Evolutionary conservation across 2,113 vertebrate genomes (phyloP).

Genomic region (Rhabdornis inornatus): DNA sequence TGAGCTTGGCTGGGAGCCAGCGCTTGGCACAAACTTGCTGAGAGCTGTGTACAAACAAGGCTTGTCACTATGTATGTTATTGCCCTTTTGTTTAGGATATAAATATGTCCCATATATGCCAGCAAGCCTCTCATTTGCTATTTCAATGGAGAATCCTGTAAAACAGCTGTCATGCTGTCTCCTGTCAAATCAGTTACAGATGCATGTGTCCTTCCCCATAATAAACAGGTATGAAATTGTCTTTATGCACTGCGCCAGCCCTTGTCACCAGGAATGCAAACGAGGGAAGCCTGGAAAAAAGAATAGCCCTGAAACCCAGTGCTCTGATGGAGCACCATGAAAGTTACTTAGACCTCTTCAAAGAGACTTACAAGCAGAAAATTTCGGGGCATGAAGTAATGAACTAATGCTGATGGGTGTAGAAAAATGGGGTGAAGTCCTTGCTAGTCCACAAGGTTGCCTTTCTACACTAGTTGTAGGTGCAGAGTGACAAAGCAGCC

Average conservation of each 20-base stretch:
- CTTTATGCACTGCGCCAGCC: not conserved
- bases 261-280: not conserved
- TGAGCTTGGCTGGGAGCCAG: not conserved
- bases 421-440: not conserved
- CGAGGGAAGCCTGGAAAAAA: not conserved
- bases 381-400: not conserved
- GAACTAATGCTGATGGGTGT: not conserved
- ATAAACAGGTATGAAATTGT: conserved; percentile 59
- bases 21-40: conserved; percentile 5
- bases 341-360: not conserved
- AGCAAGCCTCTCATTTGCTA: not conserved
- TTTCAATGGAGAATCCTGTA: conserved; percentile 35
- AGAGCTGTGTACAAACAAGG: conserved; percentile 49
- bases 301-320: not conserved
- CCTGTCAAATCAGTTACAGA: conserved; percentile 51
- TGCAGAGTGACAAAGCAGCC: not conserved
- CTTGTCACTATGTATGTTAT: conserved; percentile 31
- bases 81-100: conserved; percentile 55
- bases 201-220: not conserved
- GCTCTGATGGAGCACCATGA: not conserved
- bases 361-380: not conserved
- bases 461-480: not conserved
- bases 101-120: conserved; percentile 38
- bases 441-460: not conserved
- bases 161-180: conserved; percentile 50